Conservation (phyloP, 2,797 vertebrate species). For the Tapera naevia region DNA sequence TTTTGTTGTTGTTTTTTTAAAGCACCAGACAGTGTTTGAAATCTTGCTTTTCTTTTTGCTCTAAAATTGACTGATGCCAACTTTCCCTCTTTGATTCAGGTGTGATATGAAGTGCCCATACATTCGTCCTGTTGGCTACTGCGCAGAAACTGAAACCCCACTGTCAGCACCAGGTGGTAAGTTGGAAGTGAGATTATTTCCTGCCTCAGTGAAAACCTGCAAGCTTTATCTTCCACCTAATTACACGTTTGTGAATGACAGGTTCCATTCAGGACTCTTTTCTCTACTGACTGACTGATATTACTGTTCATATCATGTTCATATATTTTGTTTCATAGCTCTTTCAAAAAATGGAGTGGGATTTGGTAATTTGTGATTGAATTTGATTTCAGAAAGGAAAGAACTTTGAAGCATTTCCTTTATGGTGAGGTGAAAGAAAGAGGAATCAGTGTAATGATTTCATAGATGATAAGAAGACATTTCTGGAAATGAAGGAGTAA, state of each 20-base stretch:
- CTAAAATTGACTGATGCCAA: slow-evolving; percentile 21
- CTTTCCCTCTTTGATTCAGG: slow-evolving; percentile 72
- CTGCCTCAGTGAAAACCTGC: not conserved
- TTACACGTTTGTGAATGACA: not conserved
- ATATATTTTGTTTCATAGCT: not conserved
- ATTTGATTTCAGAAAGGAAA: too few relatives aligned
- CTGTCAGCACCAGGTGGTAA: slow-evolving; percentile 90
- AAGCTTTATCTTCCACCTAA: not conserved
- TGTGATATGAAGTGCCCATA: slow-evolving; percentile 89
- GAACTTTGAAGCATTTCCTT: too few relatives aligned
- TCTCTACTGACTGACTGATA: not conserved
- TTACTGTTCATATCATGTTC: not conserved
- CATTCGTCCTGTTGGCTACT: slow-evolving; percentile 88
- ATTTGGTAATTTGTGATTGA: not conserved
- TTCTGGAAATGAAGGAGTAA: too few relatives aligned
- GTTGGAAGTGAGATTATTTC: slow-evolving; percentile 39
- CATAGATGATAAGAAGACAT: too few relatives aligned
- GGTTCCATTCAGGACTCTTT: not conserved
- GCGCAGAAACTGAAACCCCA: slow-evolving; percentile 84
- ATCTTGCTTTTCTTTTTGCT: slow-evolving; percentile 8
- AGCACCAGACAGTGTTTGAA: not conserved
- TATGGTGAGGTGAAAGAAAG: too few relatives aligned
- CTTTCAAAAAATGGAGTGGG: not conserved
- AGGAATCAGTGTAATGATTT: too few relatives aligned
- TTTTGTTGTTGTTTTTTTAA: not conserved